Base-by-base conservation (phyloP, 2,888 invertebrate species). In the Nymphalis c-album region DNA sequence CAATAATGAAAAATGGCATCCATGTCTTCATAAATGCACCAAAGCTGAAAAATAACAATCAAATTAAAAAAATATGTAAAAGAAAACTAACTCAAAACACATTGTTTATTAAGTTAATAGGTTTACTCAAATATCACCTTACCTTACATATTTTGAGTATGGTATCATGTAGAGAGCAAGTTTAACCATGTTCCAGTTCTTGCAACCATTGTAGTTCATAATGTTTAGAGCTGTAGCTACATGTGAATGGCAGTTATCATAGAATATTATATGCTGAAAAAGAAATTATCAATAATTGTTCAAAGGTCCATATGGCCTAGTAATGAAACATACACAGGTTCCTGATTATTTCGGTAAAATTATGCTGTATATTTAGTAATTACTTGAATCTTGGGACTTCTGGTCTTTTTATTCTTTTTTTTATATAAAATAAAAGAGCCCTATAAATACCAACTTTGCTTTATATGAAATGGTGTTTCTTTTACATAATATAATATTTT, bases 221-320 rank as follows among this genome's bases (percentile, higher is more conserved):
- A 96, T 90, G 85, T 97, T 97, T 31, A 99, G 92, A 0, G 99
- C 98, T 71, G 95, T 95, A 0, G 98, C 99, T 45, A 98, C 98
- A 87, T 99, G 99, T 0, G 99, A 99, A 86, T 99, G 99, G 80
- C 99, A 99, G 87, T 99, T 99, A 88, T 99, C 99, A 85, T 98
- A 99, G 82, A 95, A 96, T 71, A 99, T 90, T 85, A 99, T 99
- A 84, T 99, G 99, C 96, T 97, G 90, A 22, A 60, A 93, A 92
- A 82, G 63, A 57, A 40, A n/a, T 57, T 18, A 17, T 18, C 6
- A 17, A 17, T 40, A 40, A 40, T 10, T 31, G 26, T 31, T 31
- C 26, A 31, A 31, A 31, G 26, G 6, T 31, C 26, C 6, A 31
- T 31, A 31, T 31, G 26, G 6, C 26, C 6, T 6, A 31, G 5